These are phyloP conservation scores for Butorides virescens DNA, from an alignment of 2,113 vertebrate genomes.

Conservation along the genomic window DNA sequence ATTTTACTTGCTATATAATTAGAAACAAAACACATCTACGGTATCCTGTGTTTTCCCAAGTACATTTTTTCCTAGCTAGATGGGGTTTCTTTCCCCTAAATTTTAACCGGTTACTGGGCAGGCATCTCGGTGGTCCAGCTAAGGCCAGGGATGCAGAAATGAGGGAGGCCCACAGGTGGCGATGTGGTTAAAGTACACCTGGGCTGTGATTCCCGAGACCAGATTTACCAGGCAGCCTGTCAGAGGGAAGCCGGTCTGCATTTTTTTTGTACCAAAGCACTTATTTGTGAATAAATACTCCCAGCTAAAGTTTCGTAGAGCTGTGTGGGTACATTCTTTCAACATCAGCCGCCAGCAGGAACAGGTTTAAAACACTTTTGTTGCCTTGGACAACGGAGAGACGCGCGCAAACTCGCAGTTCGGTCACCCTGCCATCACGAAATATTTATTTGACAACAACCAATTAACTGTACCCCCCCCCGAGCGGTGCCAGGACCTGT, in stretches of 20 bases:
- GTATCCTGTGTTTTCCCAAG: background rate
- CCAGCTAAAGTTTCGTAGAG: background rate
- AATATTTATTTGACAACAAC: background rate
- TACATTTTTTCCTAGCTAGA: background rate
- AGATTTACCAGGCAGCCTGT: background rate
- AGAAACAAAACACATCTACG: background rate
- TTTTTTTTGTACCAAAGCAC: background rate
- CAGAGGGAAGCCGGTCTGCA: constrained; percentile 2
- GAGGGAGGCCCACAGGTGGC: constrained; percentile 76
- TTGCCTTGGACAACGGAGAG: background rate
- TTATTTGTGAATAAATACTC: background rate
- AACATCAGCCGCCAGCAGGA: background rate
- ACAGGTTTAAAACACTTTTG: background rate
- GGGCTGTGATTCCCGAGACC: constrained; percentile 6
- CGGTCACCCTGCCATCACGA: background rate
- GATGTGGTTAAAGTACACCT: constrained; percentile 77
- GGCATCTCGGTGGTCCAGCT: background rate
- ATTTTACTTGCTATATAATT: background rate
- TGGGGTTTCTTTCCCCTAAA: background rate
- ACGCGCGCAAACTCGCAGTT: background rate
- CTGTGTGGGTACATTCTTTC: background rate
- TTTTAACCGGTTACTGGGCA: background rate
- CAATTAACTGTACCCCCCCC: background rate
- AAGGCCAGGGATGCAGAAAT: constrained; percentile 41
- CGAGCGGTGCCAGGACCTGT: background rate